phyloP scores from a whole-genome alignment of 2,113 vertebrate genomes.

The Eudyptes chrysolophus region DNA sequence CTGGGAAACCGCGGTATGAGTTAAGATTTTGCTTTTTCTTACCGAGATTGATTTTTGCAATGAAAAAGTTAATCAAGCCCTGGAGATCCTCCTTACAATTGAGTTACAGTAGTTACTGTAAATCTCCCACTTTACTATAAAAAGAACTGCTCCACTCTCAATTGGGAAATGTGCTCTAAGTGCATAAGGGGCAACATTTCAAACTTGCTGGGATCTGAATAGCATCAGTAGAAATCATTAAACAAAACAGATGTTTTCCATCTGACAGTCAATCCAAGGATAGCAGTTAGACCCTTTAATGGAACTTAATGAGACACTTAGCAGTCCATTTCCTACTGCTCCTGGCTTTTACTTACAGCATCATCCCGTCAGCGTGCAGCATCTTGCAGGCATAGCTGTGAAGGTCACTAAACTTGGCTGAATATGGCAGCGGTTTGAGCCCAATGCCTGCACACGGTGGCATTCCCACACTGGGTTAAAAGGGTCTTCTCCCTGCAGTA shows the following conservation, averaged over 20 bases:
- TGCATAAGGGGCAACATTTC: background rate
- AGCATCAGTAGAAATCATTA: constrained; percentile 10
- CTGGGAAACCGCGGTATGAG: background rate
- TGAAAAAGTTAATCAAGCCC: background rate
- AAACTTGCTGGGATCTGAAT: constrained; percentile 27
- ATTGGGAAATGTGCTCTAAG: constrained; percentile 18
- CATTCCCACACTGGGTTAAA: background rate
- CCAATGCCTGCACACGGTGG: background rate
- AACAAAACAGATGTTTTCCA: constrained; percentile 24
- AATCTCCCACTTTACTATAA: constrained; percentile 7
- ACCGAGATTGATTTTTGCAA: background rate
- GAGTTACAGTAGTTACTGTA: constrained; percentile 3
- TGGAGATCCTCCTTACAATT: background rate
- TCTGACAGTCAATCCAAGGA: background rate
- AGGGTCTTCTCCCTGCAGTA: background rate
- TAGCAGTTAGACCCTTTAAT: background rate
- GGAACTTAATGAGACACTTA: background rate
- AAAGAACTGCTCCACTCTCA: background rate
- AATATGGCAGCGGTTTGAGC: background rate
- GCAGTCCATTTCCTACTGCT: constrained; percentile 24
- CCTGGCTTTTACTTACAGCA: background rate
- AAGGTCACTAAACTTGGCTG: background rate
- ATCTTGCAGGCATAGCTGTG: background rate
- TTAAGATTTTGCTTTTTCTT: background rate
- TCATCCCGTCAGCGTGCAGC: background rate